Evolutionary conservation across 2,113 vertebrate species (phyloP).

Genomic region (Stigmatopora argus): DNA sequence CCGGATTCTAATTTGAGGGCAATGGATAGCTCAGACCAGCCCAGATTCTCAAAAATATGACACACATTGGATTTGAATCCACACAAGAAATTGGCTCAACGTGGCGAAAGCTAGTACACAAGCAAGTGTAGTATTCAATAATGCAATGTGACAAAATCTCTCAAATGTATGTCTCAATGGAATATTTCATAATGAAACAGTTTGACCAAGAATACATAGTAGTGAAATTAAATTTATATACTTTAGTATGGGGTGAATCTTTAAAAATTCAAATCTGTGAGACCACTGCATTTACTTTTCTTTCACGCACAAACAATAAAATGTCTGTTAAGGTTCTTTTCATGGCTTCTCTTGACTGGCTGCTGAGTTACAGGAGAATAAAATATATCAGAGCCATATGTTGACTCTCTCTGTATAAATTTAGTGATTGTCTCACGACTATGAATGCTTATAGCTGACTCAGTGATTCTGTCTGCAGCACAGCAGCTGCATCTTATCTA

Average conservation of each 20-base stretch:
- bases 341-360: background rate
- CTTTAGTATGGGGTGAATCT: background rate
- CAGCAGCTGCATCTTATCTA: slow-evolving; percentile 71
- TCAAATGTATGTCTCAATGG: too few species aligned
- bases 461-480: slow-evolving; percentile 64
- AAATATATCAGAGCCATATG: slow-evolving; percentile 29
- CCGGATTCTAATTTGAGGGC: too few species aligned
- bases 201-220: too few species aligned
- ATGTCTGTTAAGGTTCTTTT: background rate
- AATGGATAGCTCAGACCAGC: too few species aligned
- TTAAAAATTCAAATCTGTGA: background rate
- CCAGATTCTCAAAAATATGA: too few species aligned
- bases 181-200: too few species aligned
- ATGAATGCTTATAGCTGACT: slow-evolving; percentile 68
- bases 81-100: too few species aligned
- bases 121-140: too few species aligned
- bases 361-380: slow-evolving; percentile 33
- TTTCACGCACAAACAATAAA: background rate
- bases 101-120: too few species aligned
- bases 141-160: too few species aligned
- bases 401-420: slow-evolving; percentile 48
- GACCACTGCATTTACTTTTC: background rate
- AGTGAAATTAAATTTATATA: too few species aligned
- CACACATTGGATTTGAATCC: too few species aligned
- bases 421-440: slow-evolving; percentile 59